Evolutionary conservation across 2,797 vertebrate species (phyloP).

Genomic region (Neosilurus mollespiculum): DNA sequence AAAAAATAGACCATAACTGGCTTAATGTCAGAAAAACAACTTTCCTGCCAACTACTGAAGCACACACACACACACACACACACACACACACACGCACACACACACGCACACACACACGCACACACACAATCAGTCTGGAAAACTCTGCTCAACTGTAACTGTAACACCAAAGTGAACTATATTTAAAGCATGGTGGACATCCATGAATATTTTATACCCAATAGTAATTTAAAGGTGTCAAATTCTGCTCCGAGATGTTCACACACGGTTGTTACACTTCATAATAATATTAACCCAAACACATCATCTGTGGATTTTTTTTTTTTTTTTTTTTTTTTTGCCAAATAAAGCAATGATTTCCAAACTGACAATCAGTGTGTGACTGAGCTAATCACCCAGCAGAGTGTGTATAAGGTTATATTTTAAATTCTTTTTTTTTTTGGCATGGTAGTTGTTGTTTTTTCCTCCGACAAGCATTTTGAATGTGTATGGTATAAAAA

Average conservation of each 20-base stretch:
- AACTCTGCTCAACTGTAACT: slow-evolving; percentile 1
- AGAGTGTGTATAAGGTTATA: background rate
- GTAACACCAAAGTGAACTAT: background rate
- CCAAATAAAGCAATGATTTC: background rate
- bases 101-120: background rate
- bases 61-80: slow-evolving; percentile 1
- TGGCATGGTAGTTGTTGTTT: background rate
- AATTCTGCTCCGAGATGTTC: background rate
- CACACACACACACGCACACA: background rate
- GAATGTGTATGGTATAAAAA: background rate
- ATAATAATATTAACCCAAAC: slow-evolving; percentile 1
- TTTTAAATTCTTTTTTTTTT: background rate
- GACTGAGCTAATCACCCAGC: background rate
- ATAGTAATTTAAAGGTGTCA: background rate
- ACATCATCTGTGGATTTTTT: background rate
- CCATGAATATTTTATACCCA: background rate
- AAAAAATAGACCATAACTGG: slow-evolving; percentile 31
- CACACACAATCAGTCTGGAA: slow-evolving; percentile 5
- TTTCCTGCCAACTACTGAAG: slow-evolving; percentile 64
- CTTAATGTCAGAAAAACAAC: slow-evolving; percentile 17
- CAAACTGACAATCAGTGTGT: background rate
- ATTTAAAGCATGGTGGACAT: background rate
- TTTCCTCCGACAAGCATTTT: background rate
- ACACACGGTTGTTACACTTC: background rate
- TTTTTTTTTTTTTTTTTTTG: background rate